Conservation (phyloP, 1,140 invertebrate genomes). For the Octopus sinensis region DNA sequence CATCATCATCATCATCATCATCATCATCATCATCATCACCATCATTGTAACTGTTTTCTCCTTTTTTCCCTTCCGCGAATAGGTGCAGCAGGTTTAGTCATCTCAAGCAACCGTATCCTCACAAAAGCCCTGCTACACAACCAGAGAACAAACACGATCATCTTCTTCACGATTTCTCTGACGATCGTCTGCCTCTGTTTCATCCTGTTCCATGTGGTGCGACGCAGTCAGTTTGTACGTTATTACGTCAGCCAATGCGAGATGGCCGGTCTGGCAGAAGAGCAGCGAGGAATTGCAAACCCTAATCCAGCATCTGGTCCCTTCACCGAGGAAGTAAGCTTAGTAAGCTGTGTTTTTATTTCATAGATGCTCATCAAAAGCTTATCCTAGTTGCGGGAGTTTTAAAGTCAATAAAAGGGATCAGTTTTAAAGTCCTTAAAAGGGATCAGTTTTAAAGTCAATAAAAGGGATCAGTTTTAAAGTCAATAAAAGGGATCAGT, state of each 20-base stretch:
- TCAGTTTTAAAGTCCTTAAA: too few relatives aligned
- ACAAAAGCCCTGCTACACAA: slow-evolving; percentile 76
- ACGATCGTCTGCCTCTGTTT: slow-evolving; percentile 72
- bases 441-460: too few relatives aligned
- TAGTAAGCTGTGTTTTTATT: slow-evolving; percentile 25
- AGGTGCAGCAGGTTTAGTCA: slow-evolving; percentile 82
- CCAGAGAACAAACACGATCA: slow-evolving; percentile 74
- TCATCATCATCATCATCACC: not conserved
- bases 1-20: slow-evolving; percentile 3
- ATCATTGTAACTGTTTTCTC: not conserved
- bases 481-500: too few relatives aligned
- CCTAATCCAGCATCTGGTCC: slow-evolving; percentile 10
- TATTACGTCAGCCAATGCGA: slow-evolving; percentile 74
- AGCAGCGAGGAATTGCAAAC: slow-evolving; percentile 28
- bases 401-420: too few relatives aligned
- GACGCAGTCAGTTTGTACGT: slow-evolving; percentile 76
- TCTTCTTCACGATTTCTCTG: slow-evolving; percentile 80
- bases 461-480: too few relatives aligned
- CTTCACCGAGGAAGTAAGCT: slow-evolving; percentile 41
- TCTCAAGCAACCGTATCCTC: slow-evolving; percentile 77
- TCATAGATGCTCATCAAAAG: too few relatives aligned
- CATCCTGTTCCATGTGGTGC: slow-evolving; percentile 71
- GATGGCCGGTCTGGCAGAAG: slow-evolving; percentile 26
- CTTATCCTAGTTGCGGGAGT: too few relatives aligned
- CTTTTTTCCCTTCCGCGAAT: slow-evolving; percentile 13